Conservation (phyloP, 37 sponge, comb jelly and placozoan species). For the Eunapius fragilis region DNA sequence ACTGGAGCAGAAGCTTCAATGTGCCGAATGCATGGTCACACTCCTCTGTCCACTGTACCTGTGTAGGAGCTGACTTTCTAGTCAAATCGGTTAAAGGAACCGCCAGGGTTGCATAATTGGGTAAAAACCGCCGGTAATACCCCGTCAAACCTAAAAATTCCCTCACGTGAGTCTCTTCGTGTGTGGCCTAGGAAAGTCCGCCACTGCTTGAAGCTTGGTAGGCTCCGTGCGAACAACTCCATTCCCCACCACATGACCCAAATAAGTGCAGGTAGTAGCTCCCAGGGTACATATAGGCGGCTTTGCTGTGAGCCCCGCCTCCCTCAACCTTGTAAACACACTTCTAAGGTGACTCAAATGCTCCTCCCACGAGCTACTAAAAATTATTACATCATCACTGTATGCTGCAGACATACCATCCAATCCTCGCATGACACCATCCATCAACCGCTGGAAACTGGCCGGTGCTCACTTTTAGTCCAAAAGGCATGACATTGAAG, state of each 20-base stretch:
- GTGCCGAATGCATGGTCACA: too few relatives aligned
- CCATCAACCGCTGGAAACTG: conserved; percentile 80
- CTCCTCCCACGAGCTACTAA: conserved; percentile 54
- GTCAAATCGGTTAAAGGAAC: conserved; percentile 49
- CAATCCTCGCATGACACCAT: conserved; percentile 22
- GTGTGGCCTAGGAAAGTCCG: conserved; percentile 18
- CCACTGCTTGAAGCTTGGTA: conserved; percentile 47
- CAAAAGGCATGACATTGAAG: conserved; percentile 80
- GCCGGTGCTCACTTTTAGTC: conserved; percentile 64
- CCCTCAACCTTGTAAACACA: conserved; percentile 33
- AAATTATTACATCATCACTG: conserved; percentile 65
- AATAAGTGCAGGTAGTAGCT: conserved; percentile 25
- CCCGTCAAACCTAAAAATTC: conserved; percentile 65
- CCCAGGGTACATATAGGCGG: conserved; percentile 60
- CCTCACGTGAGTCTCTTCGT: conserved; percentile 57
- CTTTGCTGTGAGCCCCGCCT: conserved; percentile 53
- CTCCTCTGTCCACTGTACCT: too few relatives aligned
- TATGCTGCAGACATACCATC: conserved; percentile 49
- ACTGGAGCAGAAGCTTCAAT: too few relatives aligned
- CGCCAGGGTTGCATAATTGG: conserved; percentile 31
- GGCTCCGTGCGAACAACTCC: conserved; percentile 46
- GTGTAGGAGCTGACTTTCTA: conserved; percentile 7
- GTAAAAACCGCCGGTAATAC: conserved; percentile 62
- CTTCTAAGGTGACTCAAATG: conserved; percentile 36
- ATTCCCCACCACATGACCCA: conserved; percentile 57